These are phyloP conservation scores for Eulemur macaco DNA, from an alignment of 2,113 vertebrate genomes.

Conservation along the genomic window DNA sequence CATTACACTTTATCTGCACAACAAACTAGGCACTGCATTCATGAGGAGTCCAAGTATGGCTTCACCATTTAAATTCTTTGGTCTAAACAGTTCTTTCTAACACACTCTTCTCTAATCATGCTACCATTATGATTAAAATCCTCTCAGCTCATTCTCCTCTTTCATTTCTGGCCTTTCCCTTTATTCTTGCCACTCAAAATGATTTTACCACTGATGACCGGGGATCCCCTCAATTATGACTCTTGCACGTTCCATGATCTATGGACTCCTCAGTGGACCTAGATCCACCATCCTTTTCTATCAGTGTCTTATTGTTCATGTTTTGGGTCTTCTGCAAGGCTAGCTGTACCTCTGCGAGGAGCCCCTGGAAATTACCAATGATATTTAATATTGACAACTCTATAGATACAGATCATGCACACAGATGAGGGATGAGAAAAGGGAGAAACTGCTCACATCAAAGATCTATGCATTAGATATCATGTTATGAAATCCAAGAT, in stretches of 20 bases:
- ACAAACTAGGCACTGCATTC: not conserved
- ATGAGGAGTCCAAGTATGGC: not conserved
- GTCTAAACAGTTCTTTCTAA: not conserved
- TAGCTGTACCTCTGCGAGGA: not conserved
- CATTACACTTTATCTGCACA: not conserved
- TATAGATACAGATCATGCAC: accelerated
- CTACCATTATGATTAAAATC: not conserved
- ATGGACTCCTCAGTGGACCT: not conserved
- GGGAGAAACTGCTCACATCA: not conserved
- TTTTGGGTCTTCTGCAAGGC: not conserved
- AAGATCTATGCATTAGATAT: not conserved
- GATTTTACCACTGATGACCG: not conserved
- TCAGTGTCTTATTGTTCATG: not conserved
- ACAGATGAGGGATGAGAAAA: not conserved
- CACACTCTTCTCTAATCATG: not conserved
- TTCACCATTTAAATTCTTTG: not conserved
- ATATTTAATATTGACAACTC: not conserved
- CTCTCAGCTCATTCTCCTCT: not conserved
- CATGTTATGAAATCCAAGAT: not conserved
- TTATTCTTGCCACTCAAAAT: not conserved
- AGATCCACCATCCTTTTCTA: not conserved
- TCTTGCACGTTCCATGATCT: not conserved
- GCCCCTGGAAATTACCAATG: not conserved
- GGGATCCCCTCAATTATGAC: not conserved
- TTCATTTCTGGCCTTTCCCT: not conserved